These are phyloP conservation scores for Acanthurus tractus DNA, from an alignment of 2,797 vertebrate genomes.

Conservation along the genomic window DNA sequence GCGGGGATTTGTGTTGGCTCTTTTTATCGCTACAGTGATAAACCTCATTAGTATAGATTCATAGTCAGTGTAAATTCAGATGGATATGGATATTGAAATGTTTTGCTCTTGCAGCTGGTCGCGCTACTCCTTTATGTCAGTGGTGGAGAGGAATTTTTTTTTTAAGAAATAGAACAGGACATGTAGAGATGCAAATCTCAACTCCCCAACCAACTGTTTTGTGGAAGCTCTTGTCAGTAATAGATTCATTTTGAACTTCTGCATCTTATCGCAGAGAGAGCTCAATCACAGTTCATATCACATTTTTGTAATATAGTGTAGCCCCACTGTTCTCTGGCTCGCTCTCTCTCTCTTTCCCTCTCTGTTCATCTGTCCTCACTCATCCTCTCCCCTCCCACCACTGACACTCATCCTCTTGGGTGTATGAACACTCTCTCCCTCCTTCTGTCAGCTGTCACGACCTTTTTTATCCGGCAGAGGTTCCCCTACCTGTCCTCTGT, in stretches of 20 bases:
- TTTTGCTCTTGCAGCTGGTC: constrained; percentile 32
- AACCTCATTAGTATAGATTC: constrained; percentile 40
- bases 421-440: constrained; percentile 30
- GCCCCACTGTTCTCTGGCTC: not conserved
- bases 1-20: constrained; percentile 46
- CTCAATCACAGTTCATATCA: constrained; percentile 6
- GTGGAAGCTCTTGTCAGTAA: constrained; percentile 2
- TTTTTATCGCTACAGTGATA: constrained; percentile 24
- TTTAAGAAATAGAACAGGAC: constrained; percentile 30
- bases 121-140: constrained; percentile 11
- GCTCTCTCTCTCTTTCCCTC: too few species aligned
- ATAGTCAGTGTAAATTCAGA: constrained; percentile 21
- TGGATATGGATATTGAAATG: constrained; percentile 17
- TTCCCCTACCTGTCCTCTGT: constrained; percentile 55
- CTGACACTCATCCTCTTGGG: constrained; percentile 18
- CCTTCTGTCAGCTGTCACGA: constrained; percentile 55
- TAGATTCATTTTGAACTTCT: constrained; percentile 18
- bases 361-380: constrained; percentile 15
- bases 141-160: constrained; percentile 10
- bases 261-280: not conserved
- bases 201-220: constrained; percentile 13
- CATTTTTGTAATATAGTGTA: not conserved
- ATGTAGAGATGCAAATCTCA: constrained; percentile 25
- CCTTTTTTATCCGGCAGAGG: constrained; percentile 55
- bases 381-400: constrained; percentile 13